phyloP scores from a whole-genome alignment of 2,113 vertebrate genomes.

The Alligator mississippiensis region DNA sequence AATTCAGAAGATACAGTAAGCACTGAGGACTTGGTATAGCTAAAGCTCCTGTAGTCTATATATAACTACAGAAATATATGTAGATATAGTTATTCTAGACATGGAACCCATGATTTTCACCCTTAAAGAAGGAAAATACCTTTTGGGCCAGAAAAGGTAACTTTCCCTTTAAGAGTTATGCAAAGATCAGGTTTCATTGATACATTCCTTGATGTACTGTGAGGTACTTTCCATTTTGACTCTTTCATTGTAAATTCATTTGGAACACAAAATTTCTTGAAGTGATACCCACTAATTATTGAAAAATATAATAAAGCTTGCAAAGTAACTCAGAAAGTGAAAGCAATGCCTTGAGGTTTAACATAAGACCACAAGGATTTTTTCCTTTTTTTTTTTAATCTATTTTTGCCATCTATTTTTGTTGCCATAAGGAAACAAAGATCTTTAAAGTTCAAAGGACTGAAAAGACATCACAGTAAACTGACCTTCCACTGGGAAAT shows the following conservation, averaged over 20 bases:
- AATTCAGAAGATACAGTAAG: too few relatives aligned
- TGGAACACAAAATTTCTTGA: not conserved
- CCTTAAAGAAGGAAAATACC: too few relatives aligned
- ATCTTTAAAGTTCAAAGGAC: not conserved
- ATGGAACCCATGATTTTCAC: too few relatives aligned
- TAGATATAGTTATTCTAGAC: too few relatives aligned
- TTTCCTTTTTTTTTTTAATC: not conserved
- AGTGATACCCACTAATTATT: not conserved
- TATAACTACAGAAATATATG: too few relatives aligned
- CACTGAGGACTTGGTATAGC: too few relatives aligned
- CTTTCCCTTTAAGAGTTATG: too few relatives aligned
- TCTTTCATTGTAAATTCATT: not conserved
- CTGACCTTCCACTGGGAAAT: not conserved
- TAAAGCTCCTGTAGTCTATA: too few relatives aligned
- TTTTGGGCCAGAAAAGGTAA: too few relatives aligned
- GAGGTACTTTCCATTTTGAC: not conserved
- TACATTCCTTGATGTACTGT: too few relatives aligned
- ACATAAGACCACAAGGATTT: fast-evolving
- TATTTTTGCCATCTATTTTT: not conserved
- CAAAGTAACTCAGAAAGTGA: not conserved
- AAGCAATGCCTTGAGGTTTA: fast-evolving
- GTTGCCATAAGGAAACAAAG: not conserved
- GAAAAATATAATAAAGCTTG: not conserved
- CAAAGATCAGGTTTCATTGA: too few relatives aligned
- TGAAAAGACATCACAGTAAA: not conserved